Evolutionary conservation across 2,797 vertebrate genomes (phyloP).

Genomic region (Tapirus indicus): DNA sequence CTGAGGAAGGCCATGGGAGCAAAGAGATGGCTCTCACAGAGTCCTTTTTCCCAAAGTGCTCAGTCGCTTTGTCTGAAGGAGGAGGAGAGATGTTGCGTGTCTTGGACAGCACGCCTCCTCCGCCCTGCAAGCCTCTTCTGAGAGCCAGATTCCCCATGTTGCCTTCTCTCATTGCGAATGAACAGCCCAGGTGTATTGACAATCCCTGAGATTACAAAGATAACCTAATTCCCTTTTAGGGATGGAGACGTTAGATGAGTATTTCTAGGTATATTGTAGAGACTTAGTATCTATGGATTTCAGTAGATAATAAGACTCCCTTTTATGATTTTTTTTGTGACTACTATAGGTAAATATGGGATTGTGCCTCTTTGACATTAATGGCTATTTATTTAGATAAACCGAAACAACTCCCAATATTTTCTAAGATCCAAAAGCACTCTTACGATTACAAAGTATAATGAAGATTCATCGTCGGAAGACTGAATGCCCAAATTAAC

Average conservation of each 20-base stretch:
- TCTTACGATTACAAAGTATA: slow-evolving; percentile 59
- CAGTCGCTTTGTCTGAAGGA: neutral
- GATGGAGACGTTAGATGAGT: neutral
- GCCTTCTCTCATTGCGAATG: slow-evolving; percentile 14
- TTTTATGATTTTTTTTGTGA: neutral
- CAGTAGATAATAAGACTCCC: neutral
- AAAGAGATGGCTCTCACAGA: neutral
- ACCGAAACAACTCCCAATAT: slow-evolving; percentile 10
- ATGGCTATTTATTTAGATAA: slow-evolving; percentile 58
- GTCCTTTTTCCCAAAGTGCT: neutral
- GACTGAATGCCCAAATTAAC: slow-evolving; percentile 51
- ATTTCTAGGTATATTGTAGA: slow-evolving; percentile 1
- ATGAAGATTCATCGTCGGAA: slow-evolving; percentile 51
- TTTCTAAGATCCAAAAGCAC: slow-evolving; percentile 58
- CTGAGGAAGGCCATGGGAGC: neutral
- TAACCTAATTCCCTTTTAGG: slow-evolving; percentile 58
- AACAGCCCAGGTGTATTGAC: neutral
- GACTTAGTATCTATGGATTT: slow-evolving; percentile 36
- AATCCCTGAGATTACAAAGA: slow-evolving; percentile 51
- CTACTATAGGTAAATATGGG: neutral
- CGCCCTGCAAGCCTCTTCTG: slow-evolving; percentile 23
- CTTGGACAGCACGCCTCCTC: neutral
- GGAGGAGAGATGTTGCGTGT: neutral
- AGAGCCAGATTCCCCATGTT: slow-evolving; percentile 38
- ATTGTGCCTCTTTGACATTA: slow-evolving; percentile 48